Evolutionary conservation across 1,140 invertebrate genomes (phyloP), one percentile per base, ranked within the genome.

Genomic region (Bombus soroeensis): DNA sequence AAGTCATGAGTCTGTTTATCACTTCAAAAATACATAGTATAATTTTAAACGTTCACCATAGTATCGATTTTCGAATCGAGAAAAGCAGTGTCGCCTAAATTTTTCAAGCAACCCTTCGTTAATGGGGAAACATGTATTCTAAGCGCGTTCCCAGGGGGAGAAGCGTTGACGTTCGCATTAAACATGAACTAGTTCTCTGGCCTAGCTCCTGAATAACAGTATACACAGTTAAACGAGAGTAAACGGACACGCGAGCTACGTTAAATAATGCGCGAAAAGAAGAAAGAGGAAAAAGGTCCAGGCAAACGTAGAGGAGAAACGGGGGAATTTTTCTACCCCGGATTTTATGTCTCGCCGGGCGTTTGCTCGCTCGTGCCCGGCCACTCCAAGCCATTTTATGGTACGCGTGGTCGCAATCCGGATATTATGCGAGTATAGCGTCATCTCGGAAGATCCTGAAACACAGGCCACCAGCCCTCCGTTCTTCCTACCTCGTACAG

Each of bases 321-420:
- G 70, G 53, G 64, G 37, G 72, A 89, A 89, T 89, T 89, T 89
- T 89, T 84, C 80, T 81, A 89, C 76, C 72, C 71, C 41, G 66
- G 81, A 89, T 89, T 89, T 89, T 89, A 89, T 74, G 88, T 81
- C 64, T 72, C 72, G 75, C 81, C n/a, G 80, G 68, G 39, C 87
- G 84, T 88, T 89, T 83, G 87, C 68, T 89, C 88, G 59, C 83
- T 68, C 53, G 53, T 88, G 66, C 83, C 64, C 53, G 53, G 43
- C 53, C 64, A 57, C 62, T 74, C 68, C 71, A 77, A 83, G 85
- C 85, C 84, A 89, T 92, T 93, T 93, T 92, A 92, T 92, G 86
- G 89, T 87, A 90, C 78, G 91, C 88, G 84, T 91, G 90, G 88
- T 89, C 87, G 89, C 90, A 92, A 92, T 91, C 92, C 88, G 81